Base-by-base conservation (phyloP, 2,888 invertebrate species). In the Molanna angustata region DNA sequence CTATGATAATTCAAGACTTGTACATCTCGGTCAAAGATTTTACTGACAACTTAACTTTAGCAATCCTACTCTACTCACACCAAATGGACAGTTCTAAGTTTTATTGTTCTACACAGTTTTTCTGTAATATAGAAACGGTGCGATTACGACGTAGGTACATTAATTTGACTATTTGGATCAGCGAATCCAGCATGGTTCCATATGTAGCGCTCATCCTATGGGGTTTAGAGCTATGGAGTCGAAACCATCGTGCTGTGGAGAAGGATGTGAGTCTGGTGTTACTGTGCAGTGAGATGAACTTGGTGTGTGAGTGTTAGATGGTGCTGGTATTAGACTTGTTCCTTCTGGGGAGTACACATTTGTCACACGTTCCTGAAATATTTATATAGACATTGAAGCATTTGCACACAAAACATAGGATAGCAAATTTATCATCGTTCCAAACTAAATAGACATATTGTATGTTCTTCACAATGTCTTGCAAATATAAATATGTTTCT, bases 331-430 rank as follows among this genome's bases (percentile, higher is more conserved):
- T 62, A 86, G 67, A 64, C 85, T 85, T 13, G 84, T 82, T 50
- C 85, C 82, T 69, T 86, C 86, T 14, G 85, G 83, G 66, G 85
- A 83, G 67, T 80, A 81, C 9, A 77, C 73, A 62, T 77, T 77
- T 14, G 75, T 76, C 21, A 84, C 83, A 13, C 83, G 76, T 64
- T 83, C 84, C 84, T 84, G 61, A 2, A 60, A 60, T n/a, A 27
- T 17, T n/a, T 13, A 33, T 19, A n/a, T n/a, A n/a, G n/a, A n/a
- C n/a, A n/a, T n/a, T n/a, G n/a, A n/a, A n/a, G n/a, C n/a, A n/a
- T n/a, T n/a, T n/a, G n/a, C n/a, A n/a, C n/a, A n/a, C n/a, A n/a
- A n/a, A n/a, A n/a, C n/a, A n/a, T n/a, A n/a, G n/a, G n/a, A n/a
- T n/a, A n/a, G n/a, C n/a, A n/a, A n/a, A n/a, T n/a, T n/a, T n/a